Evolutionary conservation across 2,888 invertebrate genomes (phyloP).

Genomic region (Pardosa pseudoannulata): DNA sequence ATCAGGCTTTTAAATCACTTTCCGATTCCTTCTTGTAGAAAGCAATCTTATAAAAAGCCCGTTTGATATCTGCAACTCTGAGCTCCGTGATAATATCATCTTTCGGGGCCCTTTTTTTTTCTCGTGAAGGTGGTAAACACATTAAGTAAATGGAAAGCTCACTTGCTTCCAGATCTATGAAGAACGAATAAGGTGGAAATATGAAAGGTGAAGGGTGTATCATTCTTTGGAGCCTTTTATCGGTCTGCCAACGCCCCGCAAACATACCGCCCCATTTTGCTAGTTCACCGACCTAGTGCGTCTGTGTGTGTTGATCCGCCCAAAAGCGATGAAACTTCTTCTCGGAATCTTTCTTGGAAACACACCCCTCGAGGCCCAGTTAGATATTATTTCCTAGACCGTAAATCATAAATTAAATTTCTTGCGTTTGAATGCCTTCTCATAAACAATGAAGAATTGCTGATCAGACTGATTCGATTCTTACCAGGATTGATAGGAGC

Average conservation of each 20-base stretch:
- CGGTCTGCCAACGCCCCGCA: conserved; percentile 55
- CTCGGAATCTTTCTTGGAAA: conserved; percentile 7
- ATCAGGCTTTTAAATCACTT: background rate
- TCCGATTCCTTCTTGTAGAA: background rate
- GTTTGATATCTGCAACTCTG: background rate
- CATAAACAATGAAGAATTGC: background rate
- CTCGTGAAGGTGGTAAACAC: conserved; percentile 41
- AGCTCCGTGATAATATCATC: background rate
- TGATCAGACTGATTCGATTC: too few species aligned
- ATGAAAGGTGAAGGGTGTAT: conserved; percentile 48
- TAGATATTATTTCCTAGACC: conserved; percentile 5
- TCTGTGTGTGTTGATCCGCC: conserved; percentile 53
- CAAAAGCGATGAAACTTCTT: conserved; percentile 42
- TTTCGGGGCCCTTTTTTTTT: background rate
- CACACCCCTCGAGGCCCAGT: background rate
- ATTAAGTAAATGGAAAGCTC: conserved; percentile 63
- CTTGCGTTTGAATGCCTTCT: background rate
- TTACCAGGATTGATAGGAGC: too few species aligned
- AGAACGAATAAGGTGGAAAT: conserved; percentile 35
- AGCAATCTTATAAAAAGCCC: conserved; percentile 10
- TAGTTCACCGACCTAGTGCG: conserved; percentile 17
- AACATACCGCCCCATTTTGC: conserved; percentile 44
- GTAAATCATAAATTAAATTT: conserved; percentile 6
- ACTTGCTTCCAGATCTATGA: conserved; percentile 29
- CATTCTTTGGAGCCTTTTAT: conserved; percentile 43